Evolutionary conservation across 2,797 vertebrate species (phyloP).

Genomic region (Ctenochaetus hawaiiensis): DNA sequence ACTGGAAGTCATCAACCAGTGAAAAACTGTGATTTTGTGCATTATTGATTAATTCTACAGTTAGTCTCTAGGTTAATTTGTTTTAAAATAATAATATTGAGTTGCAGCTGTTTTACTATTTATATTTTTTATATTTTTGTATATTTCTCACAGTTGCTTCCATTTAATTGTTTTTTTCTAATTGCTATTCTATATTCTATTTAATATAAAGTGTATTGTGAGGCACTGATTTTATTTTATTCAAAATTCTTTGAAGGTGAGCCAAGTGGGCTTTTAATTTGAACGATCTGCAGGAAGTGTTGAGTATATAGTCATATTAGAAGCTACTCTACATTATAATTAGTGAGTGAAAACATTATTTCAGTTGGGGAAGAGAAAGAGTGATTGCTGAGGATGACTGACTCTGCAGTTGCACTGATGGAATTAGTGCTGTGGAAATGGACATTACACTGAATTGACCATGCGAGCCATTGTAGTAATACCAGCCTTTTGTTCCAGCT

Average conservation of each 20-base stretch:
- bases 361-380: not conserved
- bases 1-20: not conserved
- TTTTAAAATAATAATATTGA: not conserved
- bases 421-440: slow-evolving; percentile 15
- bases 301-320: not conserved
- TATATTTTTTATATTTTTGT: not conserved
- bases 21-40: not conserved
- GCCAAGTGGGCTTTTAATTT: slow-evolving; percentile 1
- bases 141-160: not conserved
- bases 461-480: slow-evolving; percentile 21
- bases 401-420: slow-evolving; percentile 5
- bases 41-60: too few relatives aligned
- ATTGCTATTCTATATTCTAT: not conserved
- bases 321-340: not conserved
- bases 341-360: slow-evolving; percentile 1
- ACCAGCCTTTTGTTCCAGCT: slow-evolving; percentile 22
- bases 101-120: not conserved
- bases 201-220: not conserved
- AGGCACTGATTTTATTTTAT: not conserved
- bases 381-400: not conserved
- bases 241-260: not conserved
- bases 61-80: too few relatives aligned
- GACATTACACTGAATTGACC: slow-evolving; percentile 33
- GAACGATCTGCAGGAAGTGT: slow-evolving; percentile 6
- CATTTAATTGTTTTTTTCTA: not conserved